A percentile compares a stretch with the other conserved stretches of the same genome.
Conservation (phyloP, 2,797 vertebrate species). For the Microctenopoma lineatum region DNA sequence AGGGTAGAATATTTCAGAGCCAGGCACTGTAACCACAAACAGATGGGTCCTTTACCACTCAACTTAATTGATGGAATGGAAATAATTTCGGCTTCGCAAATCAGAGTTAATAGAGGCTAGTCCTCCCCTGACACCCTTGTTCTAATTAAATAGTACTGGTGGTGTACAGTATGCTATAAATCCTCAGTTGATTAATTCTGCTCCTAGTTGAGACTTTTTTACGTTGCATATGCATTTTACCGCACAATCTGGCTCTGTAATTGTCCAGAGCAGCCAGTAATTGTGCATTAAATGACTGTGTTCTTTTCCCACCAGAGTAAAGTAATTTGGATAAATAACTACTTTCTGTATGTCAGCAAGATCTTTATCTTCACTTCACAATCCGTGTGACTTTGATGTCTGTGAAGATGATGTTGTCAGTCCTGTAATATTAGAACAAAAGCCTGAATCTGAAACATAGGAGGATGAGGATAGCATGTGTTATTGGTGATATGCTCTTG, state of each 20-base stretch:
- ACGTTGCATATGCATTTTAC: conserved; percentile 38
- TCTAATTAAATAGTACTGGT: conserved; percentile 56
- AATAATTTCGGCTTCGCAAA: conserved; percentile 74
- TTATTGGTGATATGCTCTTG: conserved; percentile 44
- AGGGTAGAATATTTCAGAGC: conserved; percentile 57
- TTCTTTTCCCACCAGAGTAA: conserved; percentile 28
- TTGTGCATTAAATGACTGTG: conserved; percentile 43
- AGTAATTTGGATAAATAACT: conserved; percentile 47
- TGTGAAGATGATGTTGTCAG: conserved; percentile 1
- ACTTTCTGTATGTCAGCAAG: conserved; percentile 41
- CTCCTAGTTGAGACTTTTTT: conserved; percentile 25
- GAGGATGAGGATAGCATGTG: conserved; percentile 38
- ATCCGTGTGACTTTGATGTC: conserved; percentile 14
- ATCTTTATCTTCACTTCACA: conserved; percentile 28
- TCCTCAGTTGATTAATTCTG: conserved; percentile 43
- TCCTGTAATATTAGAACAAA: not conserved
- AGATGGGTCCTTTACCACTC: conserved; percentile 72
- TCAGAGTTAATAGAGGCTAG: conserved; percentile 69
- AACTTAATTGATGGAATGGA: conserved; percentile 77
- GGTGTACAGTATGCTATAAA: conserved; percentile 41
- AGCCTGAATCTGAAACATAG: conserved; percentile 3
- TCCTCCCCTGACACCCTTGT: conserved; percentile 67
- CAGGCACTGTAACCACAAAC: conserved; percentile 72
- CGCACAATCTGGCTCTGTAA: conserved; percentile 38
- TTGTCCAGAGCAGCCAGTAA: conserved; percentile 35